These are phyloP conservation scores for Microcebus murinus DNA, from an alignment of 2,113 vertebrate species.

Conservation along the genomic window DNA sequence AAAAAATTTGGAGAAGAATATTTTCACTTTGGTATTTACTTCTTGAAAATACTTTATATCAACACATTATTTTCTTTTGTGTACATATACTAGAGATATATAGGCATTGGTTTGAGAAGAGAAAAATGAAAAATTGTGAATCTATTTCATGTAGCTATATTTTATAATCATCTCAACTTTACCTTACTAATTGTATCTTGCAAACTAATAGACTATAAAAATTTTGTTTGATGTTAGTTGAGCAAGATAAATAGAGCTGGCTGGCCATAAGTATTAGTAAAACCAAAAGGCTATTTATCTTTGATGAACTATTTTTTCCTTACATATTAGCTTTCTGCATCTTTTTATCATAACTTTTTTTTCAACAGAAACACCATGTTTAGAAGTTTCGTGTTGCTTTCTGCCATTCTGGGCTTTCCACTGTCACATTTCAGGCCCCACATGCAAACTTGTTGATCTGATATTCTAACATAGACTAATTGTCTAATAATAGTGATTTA, in stretches of 20 bases:
- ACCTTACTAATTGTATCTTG: neutral
- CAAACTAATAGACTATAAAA: conserved; percentile 12
- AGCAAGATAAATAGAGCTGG: neutral
- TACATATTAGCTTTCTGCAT: neutral
- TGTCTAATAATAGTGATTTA: neutral
- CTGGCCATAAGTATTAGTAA: neutral
- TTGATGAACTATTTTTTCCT: neutral
- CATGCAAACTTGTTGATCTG: neutral
- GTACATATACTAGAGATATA: neutral
- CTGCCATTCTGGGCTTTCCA: neutral
- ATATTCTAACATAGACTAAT: conserved; percentile 4
- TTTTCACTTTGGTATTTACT: neutral
- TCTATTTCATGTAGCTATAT: neutral
- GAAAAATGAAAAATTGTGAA: conserved; percentile 26
- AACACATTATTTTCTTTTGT: neutral
- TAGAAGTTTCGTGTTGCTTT: conserved; percentile 14
- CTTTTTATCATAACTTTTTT: neutral
- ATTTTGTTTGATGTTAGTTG: neutral
- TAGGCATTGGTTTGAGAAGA: neutral
- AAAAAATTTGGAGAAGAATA: neutral
- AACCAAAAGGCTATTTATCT: neutral
- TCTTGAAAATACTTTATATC: conserved; percentile 13
- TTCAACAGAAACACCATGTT: neutral
- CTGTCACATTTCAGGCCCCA: neutral
- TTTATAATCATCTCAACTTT: neutral